Conservation (phyloP, 1,140 invertebrate species). For the Zeugodacus cucurbitae region DNA sequence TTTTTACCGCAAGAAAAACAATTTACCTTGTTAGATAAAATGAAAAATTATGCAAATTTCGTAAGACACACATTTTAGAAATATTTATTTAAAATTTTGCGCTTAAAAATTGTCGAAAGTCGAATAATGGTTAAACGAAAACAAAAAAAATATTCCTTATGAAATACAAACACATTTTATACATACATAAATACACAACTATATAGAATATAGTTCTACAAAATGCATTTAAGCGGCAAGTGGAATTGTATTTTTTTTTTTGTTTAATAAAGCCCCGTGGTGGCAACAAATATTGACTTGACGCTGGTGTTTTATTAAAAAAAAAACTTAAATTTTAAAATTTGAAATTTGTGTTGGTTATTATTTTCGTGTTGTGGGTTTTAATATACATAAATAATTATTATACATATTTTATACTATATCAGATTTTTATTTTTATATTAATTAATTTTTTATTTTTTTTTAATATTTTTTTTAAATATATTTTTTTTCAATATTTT, state of each 20-base stretch:
- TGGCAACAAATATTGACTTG: background rate
- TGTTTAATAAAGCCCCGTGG: constrained; percentile 13
- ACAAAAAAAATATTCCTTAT: background rate
- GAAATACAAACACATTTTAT: background rate
- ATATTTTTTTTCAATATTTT: too few relatives aligned
- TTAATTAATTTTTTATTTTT: too few relatives aligned
- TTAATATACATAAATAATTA: too few relatives aligned
- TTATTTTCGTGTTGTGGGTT: too few relatives aligned
- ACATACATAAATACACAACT: constrained; percentile 6
- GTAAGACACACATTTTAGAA: background rate
- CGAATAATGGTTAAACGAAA: too few relatives aligned
- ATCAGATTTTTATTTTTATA: too few relatives aligned
- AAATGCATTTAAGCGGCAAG: background rate
- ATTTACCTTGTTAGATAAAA: background rate
- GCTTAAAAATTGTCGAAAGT: background rate
- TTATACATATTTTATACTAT: too few relatives aligned
- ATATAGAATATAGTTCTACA: constrained; percentile 7
- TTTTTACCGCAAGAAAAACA: background rate
- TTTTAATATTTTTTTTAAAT: too few relatives aligned
- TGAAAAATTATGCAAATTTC: background rate
- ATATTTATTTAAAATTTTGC: background rate
- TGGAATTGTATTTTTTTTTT: background rate
- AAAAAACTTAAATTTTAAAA: too few relatives aligned
- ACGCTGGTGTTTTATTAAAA: background rate
- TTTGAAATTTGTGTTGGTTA: too few relatives aligned